Conservation (phyloP, 2,888 invertebrate genomes). For the Ectemnius lituratus region DNA sequence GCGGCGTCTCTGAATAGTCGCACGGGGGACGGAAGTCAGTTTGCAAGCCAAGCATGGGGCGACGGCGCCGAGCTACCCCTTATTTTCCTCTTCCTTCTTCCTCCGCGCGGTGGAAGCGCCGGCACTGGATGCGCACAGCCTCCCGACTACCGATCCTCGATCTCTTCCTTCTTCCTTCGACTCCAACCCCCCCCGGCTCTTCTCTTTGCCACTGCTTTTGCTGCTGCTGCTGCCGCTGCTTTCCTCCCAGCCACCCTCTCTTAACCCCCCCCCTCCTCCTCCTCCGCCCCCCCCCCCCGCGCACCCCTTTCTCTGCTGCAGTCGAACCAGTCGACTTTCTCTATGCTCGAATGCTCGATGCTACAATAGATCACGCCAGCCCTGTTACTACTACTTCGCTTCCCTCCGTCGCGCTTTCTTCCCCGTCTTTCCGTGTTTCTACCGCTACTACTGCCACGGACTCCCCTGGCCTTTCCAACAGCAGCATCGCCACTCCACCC, state of each 20-base stretch:
- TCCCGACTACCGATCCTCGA: constrained; percentile 41
- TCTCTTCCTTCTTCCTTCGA: constrained; percentile 47
- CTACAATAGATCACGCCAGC: constrained; percentile 71
- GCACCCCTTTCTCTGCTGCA: constrained; percentile 15
- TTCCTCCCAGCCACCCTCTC: constrained; percentile 22
- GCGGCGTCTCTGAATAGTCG: constrained; percentile 74
- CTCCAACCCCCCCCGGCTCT: constrained; percentile 36
- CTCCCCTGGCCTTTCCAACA: constrained; percentile 28
- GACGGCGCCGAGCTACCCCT: constrained; percentile 75
- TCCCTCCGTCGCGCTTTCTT: constrained; percentile 45
- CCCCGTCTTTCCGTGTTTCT: constrained; percentile 25
- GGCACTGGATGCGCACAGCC: constrained; percentile 47
- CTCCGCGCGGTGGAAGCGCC: constrained; percentile 40
- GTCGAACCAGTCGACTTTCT: constrained; percentile 35
- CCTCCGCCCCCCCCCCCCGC: constrained; percentile 22
- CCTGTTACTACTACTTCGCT: constrained; percentile 56
- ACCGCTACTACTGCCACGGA: constrained; percentile 10
- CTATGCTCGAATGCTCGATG: constrained; percentile 69
- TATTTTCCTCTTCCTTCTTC: constrained; percentile 72
- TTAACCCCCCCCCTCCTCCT: constrained; percentile 32
- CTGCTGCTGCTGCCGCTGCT: not conserved
- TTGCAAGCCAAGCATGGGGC: constrained; percentile 77
- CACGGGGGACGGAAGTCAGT: constrained; percentile 76
- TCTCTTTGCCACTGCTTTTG: constrained; percentile 34
- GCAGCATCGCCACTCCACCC: constrained; percentile 15